Base-by-base conservation (phyloP, 1,140 invertebrate species). In the Gonatopus flavifemur region DNA sequence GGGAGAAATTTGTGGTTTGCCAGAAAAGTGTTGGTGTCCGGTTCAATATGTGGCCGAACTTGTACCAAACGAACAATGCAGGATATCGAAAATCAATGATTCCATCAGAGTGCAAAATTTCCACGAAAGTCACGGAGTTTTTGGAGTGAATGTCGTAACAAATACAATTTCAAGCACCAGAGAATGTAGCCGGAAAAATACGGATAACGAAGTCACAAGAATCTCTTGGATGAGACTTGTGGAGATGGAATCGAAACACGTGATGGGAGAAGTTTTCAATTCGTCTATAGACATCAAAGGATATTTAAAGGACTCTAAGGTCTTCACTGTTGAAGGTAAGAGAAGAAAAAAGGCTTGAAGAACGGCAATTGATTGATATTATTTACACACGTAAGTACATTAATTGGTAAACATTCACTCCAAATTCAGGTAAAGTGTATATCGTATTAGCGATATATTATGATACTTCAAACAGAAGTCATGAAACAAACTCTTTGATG, bases 381-480 rank as follows among this genome's bases (percentile, higher is more conserved):
- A 35, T 22, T 55, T 31, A n/a, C n/a, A n/a, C n/a, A n/a, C n/a
- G n/a, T n/a, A n/a, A 18, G 15, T 36, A 8, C 6, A 36, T 9
- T 18, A 18, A 18, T 20, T 40, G 22, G 3, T 42, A 46, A n/a
- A n/a, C n/a, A n/a, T n/a, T n/a, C n/a, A n/a, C n/a, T n/a, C n/a
- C n/a, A n/a, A n/a, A n/a, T 46, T 40, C 51, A 69, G 68, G 54
- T 25, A 16, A 49, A 35, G 10, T 55, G 2, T 69, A 61, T 13
- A 32, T 70, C 25, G 43, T 61, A 3, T 3, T 72, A 37, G 66
- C 63, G 8, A 50, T 67, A 12, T 62, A 67, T 19, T 70, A 70
- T 10, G 57, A 72, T 31, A 49, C 49, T 15, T 3, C 13, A 7
- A 20, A 5, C 0, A 32, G 13, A 8, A 62, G 52, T 7, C 66